A percentile compares a stretch with the other conserved stretches of the same genome.
These are phyloP conservation scores for Bufo gargarizans DNA, from an alignment of 2,113 vertebrate genomes.

Conservation along the genomic window DNA sequence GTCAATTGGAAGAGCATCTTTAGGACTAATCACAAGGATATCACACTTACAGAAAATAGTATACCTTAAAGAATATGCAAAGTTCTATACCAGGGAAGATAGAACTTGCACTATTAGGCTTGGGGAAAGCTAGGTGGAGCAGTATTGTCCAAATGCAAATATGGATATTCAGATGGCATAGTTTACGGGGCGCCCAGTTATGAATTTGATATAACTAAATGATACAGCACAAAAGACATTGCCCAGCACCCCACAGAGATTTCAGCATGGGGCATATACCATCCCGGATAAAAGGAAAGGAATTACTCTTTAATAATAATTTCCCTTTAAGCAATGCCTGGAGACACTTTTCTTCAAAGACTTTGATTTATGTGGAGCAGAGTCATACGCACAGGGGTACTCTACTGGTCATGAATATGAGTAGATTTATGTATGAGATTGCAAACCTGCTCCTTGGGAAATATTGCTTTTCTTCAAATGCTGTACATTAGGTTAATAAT, in stretches of 20 bases:
- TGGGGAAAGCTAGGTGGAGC: too few species aligned
- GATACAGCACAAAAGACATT: constrained; percentile 17
- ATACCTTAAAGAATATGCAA: too few species aligned
- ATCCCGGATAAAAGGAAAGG: neutral
- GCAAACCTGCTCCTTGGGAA: too few species aligned
- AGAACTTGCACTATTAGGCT: too few species aligned
- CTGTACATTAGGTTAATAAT: too few species aligned
- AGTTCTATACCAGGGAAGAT: too few species aligned
- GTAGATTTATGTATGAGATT: neutral
- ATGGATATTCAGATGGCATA: neutral
- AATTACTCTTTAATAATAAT: constrained; percentile 12
- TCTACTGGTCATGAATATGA: too few species aligned
- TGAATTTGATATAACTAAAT: neutral
- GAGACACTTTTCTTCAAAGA: constrained; percentile 7
- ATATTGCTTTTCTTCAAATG: too few species aligned
- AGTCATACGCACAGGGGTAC: neutral
- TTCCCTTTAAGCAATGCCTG: constrained; percentile 35
- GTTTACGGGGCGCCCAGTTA: neutral
- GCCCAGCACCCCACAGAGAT: neutral
- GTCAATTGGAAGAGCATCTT: too few species aligned
- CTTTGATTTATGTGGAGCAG: neutral
- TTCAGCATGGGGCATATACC: constrained; percentile 22
- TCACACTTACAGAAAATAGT: too few species aligned
- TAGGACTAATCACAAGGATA: too few species aligned
- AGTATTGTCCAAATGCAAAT: neutral